Evolutionary conservation across 2,113 vertebrate species (phyloP).

Genomic region (Cnemophilus loriae): DNA sequence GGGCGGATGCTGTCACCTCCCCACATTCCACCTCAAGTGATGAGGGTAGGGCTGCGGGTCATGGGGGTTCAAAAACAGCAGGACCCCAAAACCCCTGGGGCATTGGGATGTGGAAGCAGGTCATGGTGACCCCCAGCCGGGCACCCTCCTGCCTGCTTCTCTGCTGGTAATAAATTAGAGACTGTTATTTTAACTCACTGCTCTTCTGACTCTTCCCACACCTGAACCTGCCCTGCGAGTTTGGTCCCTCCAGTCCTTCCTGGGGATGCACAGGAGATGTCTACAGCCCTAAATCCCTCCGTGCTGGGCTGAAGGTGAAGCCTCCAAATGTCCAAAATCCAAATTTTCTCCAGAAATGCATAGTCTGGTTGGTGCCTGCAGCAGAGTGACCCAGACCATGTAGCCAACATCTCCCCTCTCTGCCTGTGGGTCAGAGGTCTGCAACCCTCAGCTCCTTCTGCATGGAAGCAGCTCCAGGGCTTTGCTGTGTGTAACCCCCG

Average conservation of each 20-base stretch:
- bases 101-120: neutral
- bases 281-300: neutral
- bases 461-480: neutral
- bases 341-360: neutral
- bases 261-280: neutral
- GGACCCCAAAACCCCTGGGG: neutral
- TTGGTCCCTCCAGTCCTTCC: neutral
- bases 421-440: neutral
- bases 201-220: neutral
- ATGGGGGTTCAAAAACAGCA: neutral
- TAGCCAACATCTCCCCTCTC: neutral
- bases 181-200: conserved; percentile 42
- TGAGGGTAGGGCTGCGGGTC: neutral
- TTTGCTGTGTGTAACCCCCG: fast-evolving
- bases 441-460: fast-evolving
- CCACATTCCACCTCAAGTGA: neutral
- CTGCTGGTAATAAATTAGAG: conserved; percentile 20
- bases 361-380: neutral
- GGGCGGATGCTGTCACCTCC: neutral
- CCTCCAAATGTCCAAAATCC: neutral
- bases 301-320: neutral
- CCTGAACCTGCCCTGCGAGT: fast-evolving
- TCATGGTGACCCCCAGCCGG: fast-evolving
- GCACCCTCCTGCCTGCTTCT: neutral
- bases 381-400: fast-evolving